Percentiles rank a stretch among this genome's conserved stretches.
Conservation (phyloP, 2,888 invertebrate genomes). For the Hydroisotoma schaefferi region DNA sequence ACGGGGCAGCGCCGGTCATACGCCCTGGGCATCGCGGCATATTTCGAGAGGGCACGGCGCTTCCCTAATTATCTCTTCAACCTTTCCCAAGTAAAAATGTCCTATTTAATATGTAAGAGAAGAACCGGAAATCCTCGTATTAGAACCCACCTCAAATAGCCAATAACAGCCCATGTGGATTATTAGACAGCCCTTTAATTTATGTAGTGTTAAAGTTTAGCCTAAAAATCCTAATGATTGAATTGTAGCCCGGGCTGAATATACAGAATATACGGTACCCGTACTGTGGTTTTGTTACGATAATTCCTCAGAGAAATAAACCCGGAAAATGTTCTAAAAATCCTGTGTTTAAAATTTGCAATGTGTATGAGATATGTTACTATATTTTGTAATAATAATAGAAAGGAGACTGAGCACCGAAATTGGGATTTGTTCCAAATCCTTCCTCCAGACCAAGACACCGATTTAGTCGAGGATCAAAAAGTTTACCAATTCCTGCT, state of each 20-base stretch:
- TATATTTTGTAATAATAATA: background rate
- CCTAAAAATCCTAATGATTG: background rate
- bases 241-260: background rate
- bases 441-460: constrained; percentile 52
- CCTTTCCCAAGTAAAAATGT: too few species aligned
- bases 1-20: too few species aligned
- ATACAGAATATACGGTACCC: background rate
- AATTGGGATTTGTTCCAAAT: constrained; percentile 55
- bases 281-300: background rate
- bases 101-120: too few species aligned
- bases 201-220: too few species aligned
- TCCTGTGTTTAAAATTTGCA: background rate
- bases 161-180: too few species aligned
- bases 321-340: background rate
- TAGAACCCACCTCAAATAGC: too few species aligned
- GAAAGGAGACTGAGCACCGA: background rate
- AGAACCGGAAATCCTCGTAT: too few species aligned
- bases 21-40: too few species aligned
- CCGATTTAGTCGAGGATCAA: constrained; percentile 49
- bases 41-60: too few species aligned
- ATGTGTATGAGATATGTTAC: too few species aligned
- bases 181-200: too few species aligned
- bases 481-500: constrained; percentile 50
- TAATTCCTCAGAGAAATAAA: background rate
- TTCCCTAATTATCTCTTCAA: too few species aligned